Base-by-base conservation (phyloP, 2,797 vertebrate genomes). In the Chaenodraco wilsoni region DNA sequence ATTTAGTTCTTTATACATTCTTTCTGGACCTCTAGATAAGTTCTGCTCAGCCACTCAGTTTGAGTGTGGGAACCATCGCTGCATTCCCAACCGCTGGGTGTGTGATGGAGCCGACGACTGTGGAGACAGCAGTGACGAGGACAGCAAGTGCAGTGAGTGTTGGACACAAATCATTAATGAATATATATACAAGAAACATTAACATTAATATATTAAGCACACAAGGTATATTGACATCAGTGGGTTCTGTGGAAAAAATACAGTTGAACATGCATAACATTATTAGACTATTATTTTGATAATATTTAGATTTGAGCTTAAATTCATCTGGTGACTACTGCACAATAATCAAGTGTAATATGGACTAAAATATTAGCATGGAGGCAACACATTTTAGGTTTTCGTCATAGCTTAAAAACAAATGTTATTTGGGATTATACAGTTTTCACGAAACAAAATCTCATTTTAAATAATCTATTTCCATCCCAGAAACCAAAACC, bases 101-200 rank as follows among this genome's bases (percentile, higher is more conserved):
- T 99, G 98, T 76, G 98, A 99, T 13, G 98, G 98, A 3, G 95
- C 96, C 0, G 95, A 99, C 31, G 98, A 99, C 82, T 99, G 98
- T 11, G 96, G 95, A 0, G 95, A 99, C 23, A 95, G 95, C 27
- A 90, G 95, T 0, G 98, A 99, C 37, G 98, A 99, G 86, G 97
- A 95, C 77, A 96, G 94, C 81, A 93, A 93, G 65, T 99, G 98
- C 84, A 97, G 98, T 99, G 79, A 92, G 94, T 91, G 63, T 54
- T 68, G 4, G 4, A 41, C 1, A n/a, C 19, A 33, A 62, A 52
- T 10, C 23, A 27, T 48, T 4, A 55, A 16, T 15, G 1, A 46
- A 51, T 11, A 43, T 21, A 72, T 45, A 63, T 6, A 69, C 10
- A 37, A n/a, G 49, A 54, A 8, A 5, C 31, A 41, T 13, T 31